Evolutionary conservation across 2,888 invertebrate species (phyloP).

Genomic region (Notodonta ziczac): DNA sequence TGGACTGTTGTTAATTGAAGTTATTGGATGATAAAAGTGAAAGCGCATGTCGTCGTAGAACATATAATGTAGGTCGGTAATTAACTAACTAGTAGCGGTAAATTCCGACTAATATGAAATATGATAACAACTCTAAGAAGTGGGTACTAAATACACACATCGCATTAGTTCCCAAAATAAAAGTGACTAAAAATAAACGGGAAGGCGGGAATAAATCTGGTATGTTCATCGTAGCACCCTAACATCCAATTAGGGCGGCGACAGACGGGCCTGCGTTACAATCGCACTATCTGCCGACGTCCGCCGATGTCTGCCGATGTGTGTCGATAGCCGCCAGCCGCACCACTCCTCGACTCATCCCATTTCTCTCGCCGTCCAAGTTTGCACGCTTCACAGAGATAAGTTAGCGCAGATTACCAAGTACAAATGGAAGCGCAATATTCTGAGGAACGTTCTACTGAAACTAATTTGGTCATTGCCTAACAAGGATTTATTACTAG

Average conservation of each 20-base stretch:
- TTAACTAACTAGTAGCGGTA: too few relatives aligned
- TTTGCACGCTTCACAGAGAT: constrained; percentile 13
- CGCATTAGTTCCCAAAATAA: background rate
- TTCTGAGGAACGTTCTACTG: too few relatives aligned
- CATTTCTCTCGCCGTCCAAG: constrained; percentile 40
- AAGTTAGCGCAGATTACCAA: constrained; percentile 10
- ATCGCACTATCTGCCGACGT: constrained; percentile 31
- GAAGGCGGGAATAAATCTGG: constrained; percentile 29
- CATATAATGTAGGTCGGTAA: too few relatives aligned
- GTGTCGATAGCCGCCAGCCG: constrained; percentile 12
- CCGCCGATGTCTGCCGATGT: constrained; percentile 17
- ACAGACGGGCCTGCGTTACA: constrained; percentile 19
- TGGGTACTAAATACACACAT: background rate
- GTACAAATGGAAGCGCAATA: background rate
- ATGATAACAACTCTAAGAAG: too few relatives aligned
- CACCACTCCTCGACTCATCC: constrained; percentile 34
- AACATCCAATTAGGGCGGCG: constrained; percentile 34
- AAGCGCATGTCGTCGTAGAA: background rate
- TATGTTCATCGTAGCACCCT: constrained; percentile 34
- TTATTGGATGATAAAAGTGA: background rate
- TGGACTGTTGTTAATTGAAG: background rate
- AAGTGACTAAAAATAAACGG: constrained; percentile 11
- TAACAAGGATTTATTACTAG: too few relatives aligned
- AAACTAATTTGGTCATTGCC: too few relatives aligned
- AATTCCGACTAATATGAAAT: too few relatives aligned